Evolutionary conservation across 2,888 invertebrate species (phyloP).

Genomic region (Sarcophaga variegata): DNA sequence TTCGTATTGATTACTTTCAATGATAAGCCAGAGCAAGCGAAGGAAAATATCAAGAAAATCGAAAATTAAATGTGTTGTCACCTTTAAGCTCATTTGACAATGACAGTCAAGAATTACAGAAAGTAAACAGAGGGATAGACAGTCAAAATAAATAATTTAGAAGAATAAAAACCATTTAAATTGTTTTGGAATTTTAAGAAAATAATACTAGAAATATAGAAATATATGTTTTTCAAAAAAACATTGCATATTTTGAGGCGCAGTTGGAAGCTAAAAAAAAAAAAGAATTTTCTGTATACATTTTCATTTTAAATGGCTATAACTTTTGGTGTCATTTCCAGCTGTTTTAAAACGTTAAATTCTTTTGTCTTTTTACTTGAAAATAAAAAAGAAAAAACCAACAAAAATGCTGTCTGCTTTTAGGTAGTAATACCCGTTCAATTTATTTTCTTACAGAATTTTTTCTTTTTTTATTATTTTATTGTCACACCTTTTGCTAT

Average conservation of each 20-base stretch:
- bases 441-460: not conserved
- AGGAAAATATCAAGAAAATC: not conserved
- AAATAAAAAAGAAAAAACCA: not conserved
- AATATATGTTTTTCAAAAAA: not conserved
- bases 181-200: not conserved
- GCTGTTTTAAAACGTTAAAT: slow-evolving; percentile 15
- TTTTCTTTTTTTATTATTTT: not conserved
- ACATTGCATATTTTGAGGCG: not conserved
- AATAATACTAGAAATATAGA: not conserved
- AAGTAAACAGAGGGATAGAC: not conserved
- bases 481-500: not conserved
- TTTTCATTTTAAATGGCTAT: not conserved
- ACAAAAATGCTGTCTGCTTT: slow-evolving; percentile 1
- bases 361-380: not conserved
- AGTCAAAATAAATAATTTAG: not conserved
- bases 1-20: slow-evolving; percentile 17
- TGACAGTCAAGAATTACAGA: slow-evolving; percentile 3
- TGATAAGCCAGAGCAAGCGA: slow-evolving; percentile 8
- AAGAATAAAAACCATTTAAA: not conserved
- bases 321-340: slow-evolving; percentile 10
- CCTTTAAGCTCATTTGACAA: slow-evolving; percentile 21
- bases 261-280: not conserved
- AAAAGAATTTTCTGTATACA: not conserved
- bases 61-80: slow-evolving; percentile 31
- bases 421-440: slow-evolving; percentile 11